These are phyloP conservation scores for Drosophila athabasca DNA, from an alignment of 1,140 invertebrate species.

Conservation along the genomic window DNA sequence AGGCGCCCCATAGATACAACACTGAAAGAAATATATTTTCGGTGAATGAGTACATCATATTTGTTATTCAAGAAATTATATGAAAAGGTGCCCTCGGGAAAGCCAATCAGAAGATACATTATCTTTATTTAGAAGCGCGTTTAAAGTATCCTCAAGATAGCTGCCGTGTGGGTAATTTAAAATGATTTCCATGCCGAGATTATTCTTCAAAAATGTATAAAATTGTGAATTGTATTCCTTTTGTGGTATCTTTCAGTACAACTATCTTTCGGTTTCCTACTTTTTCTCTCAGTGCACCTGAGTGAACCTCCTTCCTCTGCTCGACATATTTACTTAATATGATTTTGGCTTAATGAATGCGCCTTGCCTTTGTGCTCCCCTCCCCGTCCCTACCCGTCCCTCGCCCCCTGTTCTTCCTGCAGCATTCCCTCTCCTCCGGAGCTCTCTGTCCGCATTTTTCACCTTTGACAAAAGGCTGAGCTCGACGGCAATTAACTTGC, in stretches of 20 bases:
- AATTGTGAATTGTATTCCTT: too few relatives aligned
- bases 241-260: too few relatives aligned
- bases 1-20: slow-evolving; percentile 32
- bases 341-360: slow-evolving; percentile 76
- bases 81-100: too few relatives aligned
- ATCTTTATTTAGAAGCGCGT: too few relatives aligned
- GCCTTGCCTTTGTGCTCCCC: slow-evolving; percentile 42
- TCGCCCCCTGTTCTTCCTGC: slow-evolving; percentile 1
- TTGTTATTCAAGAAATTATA: not conserved
- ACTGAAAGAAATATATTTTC: slow-evolving; percentile 11
- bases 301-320: slow-evolving; percentile 14
- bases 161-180: too few relatives aligned
- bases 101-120: too few relatives aligned
- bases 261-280: too few relatives aligned
- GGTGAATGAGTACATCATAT: too few relatives aligned
- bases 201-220: too few relatives aligned
- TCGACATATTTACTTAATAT: slow-evolving; percentile 69
- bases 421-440: not conserved
- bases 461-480: slow-evolving; percentile 70
- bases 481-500: slow-evolving; percentile 69
- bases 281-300: slow-evolving; percentile 8
- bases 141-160: too few relatives aligned
- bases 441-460: slow-evolving; percentile 51
- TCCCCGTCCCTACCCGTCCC: too few relatives aligned
- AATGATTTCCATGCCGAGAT: too few relatives aligned